Evolutionary conservation across 2,888 invertebrate species (phyloP).

Genomic region (Rotaria magnacalcarata): DNA sequence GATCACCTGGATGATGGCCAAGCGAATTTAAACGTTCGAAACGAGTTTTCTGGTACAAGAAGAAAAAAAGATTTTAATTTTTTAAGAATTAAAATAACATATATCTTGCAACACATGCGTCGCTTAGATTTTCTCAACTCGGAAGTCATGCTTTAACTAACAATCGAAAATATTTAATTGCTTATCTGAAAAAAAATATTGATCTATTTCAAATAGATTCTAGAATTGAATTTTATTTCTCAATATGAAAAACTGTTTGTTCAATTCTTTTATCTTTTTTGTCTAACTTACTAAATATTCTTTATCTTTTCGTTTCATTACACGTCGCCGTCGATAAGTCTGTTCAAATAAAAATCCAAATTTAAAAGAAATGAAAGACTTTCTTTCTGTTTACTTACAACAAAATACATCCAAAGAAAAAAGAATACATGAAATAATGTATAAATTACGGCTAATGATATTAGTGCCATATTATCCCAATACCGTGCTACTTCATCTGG

Average conservation of each 20-base stretch:
- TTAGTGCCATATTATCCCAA: constrained; percentile 46
- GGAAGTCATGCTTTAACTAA: background rate
- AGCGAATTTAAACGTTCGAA: background rate
- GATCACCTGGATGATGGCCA: background rate
- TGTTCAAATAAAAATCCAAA: constrained; percentile 46
- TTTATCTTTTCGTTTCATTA: constrained; percentile 51
- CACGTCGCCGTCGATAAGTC: constrained; percentile 50
- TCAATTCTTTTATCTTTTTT: background rate
- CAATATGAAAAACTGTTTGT: background rate
- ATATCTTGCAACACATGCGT: background rate
- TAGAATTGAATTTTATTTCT: background rate
- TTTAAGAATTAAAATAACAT: background rate
- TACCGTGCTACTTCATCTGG: background rate
- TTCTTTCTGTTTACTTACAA: constrained; percentile 49
- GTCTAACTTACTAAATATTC: constrained; percentile 49
- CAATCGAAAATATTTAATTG: background rate
- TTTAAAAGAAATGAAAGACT: background rate
- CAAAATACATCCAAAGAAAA: constrained; percentile 53
- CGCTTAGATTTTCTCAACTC: background rate
- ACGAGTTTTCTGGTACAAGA: background rate
- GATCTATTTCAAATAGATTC: background rate
- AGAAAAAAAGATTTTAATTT: background rate
- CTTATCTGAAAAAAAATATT: background rate
- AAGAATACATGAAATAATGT: constrained; percentile 54
- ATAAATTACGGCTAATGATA: constrained; percentile 50